Percentiles rank a stretch among this genome's conserved stretches.
Conservation (phyloP, 2,888 invertebrate species). For the Thumatha senex region DNA sequence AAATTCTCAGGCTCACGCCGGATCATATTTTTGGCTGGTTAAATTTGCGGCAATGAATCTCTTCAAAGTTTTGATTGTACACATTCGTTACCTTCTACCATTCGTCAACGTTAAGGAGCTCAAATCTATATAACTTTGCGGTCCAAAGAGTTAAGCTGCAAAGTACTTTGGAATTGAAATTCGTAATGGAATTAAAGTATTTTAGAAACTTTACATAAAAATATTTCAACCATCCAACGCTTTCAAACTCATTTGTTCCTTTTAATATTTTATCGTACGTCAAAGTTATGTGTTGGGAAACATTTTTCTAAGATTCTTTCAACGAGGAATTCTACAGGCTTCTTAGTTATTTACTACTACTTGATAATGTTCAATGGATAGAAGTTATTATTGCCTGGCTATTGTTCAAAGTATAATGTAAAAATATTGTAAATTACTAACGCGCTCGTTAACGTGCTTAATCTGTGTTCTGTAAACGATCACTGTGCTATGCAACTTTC, state of each 20-base stretch:
- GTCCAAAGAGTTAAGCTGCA: constrained; percentile 61
- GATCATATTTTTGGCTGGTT: constrained; percentile 65
- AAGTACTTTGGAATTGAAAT: constrained; percentile 56
- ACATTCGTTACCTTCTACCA: constrained; percentile 72
- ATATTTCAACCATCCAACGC: constrained; percentile 19
- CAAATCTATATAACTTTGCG: constrained; percentile 63
- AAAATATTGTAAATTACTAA: too few species aligned
- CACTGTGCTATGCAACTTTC: too few species aligned
- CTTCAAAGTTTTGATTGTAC: constrained; percentile 77
- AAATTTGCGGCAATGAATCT: constrained; percentile 76
- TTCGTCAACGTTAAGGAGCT: constrained; percentile 69
- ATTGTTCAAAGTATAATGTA: background rate
- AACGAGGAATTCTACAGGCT: background rate
- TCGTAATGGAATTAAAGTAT: constrained; percentile 41
- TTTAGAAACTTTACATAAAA: constrained; percentile 27
- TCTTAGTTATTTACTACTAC: background rate
- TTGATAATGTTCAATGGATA: background rate
- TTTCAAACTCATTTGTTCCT: constrained; percentile 8
- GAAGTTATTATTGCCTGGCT: background rate
- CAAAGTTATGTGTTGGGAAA: background rate
- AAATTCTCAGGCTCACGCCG: constrained; percentile 57
- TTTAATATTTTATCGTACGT: constrained; percentile 4
- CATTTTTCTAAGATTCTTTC: background rate
- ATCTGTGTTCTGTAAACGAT: too few species aligned
- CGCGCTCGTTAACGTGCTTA: too few species aligned